These are phyloP conservation scores for Nomada fabriciana DNA, from an alignment of 2,888 invertebrate species.

Conservation along the genomic window DNA sequence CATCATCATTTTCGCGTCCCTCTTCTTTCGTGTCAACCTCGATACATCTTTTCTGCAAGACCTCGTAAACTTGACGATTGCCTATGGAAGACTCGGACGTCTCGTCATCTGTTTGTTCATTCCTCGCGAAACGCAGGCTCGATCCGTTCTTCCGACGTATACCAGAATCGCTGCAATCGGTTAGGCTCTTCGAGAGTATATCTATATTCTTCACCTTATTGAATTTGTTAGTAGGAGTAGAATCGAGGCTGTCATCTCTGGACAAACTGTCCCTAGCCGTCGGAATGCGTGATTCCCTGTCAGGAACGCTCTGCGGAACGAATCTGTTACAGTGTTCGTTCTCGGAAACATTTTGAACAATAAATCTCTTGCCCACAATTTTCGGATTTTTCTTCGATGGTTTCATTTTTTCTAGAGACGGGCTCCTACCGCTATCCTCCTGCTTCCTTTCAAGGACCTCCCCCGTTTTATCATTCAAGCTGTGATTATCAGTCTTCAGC, in stretches of 20 bases:
- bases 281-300: constrained; percentile 79
- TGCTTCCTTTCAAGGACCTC: constrained; percentile 40
- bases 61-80: constrained; percentile 16
- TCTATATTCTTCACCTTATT: constrained; percentile 80
- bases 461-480: constrained; percentile 42
- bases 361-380: constrained; percentile 78
- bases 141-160: constrained; percentile 73
- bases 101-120: constrained; percentile 55
- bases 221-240: constrained; percentile 71
- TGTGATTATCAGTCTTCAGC: constrained; percentile 28
- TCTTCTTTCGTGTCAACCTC: constrained; percentile 75
- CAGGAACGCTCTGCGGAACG: constrained; percentile 80
- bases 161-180: constrained; percentile 75
- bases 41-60: constrained; percentile 62
- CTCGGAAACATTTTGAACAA: constrained; percentile 81
- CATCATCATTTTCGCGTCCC: constrained; percentile 85
- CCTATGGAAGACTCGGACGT: constrained; percentile 45
- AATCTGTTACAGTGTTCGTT: constrained; percentile 79
- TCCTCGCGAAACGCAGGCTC: constrained; percentile 65
- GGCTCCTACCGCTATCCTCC: constrained; percentile 10
- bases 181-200: constrained; percentile 78
- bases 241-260: constrained; percentile 60
- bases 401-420: constrained; percentile 43
- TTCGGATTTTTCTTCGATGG: constrained; percentile 61
- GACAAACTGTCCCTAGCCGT: constrained; percentile 66